These are phyloP conservation scores for Cheilosia vulpina DNA, from an alignment of 2,888 invertebrate species.

Conservation along the genomic window DNA sequence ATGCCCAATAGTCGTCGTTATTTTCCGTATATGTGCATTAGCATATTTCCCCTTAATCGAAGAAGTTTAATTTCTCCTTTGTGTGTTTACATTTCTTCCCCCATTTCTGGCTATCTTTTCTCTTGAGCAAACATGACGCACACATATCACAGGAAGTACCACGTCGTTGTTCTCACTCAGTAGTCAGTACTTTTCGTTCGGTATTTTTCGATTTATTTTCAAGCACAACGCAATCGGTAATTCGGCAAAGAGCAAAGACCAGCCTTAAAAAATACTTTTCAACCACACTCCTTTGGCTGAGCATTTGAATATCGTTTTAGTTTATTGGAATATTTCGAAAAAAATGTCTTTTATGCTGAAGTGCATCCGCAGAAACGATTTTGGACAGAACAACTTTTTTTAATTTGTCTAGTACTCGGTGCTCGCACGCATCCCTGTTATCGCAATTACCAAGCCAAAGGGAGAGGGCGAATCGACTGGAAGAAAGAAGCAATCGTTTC, in stretches of 20 bases:
- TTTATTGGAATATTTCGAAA: not conserved
- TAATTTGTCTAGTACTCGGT: slow-evolving; percentile 37
- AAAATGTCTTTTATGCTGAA: not conserved
- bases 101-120: slow-evolving; percentile 28
- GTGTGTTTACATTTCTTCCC: slow-evolving; percentile 16
- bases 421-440: slow-evolving; percentile 62
- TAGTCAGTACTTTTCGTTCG: slow-evolving; percentile 44
- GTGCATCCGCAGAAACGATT: slow-evolving; percentile 19
- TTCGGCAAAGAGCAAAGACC: not conserved
- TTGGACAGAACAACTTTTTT: slow-evolving; percentile 13
- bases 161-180: slow-evolving; percentile 64
- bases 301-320: not conserved
- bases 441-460: slow-evolving; percentile 57
- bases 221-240: slow-evolving; percentile 18
- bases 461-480: slow-evolving; percentile 17
- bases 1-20: not conserved
- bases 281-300: not conserved
- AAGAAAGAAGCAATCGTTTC: slow-evolving; percentile 12
- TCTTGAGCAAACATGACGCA: slow-evolving; percentile 66
- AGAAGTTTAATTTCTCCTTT: slow-evolving; percentile 18
- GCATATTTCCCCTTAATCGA: not conserved
- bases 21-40: not conserved
- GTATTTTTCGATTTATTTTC: slow-evolving; percentile 50
- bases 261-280: not conserved
- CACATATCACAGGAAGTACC: slow-evolving; percentile 63